Percentiles rank a stretch among this genome's conserved stretches.
Conservation (phyloP, 2,113 vertebrate species). For the Hemichromis elongatus region DNA sequence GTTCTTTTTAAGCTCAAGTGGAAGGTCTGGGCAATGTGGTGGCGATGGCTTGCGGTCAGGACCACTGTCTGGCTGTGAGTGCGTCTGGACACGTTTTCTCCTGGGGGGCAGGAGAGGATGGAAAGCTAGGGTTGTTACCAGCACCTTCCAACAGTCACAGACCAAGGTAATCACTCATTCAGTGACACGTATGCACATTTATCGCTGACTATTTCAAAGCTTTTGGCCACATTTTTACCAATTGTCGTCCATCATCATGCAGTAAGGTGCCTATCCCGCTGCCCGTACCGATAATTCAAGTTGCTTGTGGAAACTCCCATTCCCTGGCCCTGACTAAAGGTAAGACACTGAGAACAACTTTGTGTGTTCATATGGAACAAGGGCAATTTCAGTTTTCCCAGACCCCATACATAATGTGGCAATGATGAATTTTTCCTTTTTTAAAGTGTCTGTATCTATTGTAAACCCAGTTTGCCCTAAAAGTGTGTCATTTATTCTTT, state of each 20-base stretch:
- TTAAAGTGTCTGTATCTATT: neutral
- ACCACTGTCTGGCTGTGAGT: constrained; percentile 86
- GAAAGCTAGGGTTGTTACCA: constrained; percentile 79
- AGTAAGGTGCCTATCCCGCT: constrained; percentile 78
- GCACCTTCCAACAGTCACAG: constrained; percentile 66
- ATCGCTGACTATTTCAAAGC: neutral
- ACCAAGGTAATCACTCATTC: constrained; percentile 71
- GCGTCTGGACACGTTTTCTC: constrained; percentile 87
- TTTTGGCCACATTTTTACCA: neutral
- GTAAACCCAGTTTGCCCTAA: neutral
- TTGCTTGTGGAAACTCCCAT: constrained; percentile 88
- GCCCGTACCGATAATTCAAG: constrained; percentile 81
- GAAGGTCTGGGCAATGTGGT: constrained; percentile 53
- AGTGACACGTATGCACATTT: neutral
- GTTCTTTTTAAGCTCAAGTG: constrained; percentile 22
- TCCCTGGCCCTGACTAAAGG: constrained; percentile 88
- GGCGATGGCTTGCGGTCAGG: constrained; percentile 86
- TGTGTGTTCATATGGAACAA: neutral
- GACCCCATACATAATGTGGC: neutral
- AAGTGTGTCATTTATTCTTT: neutral
- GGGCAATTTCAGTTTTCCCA: neutral
- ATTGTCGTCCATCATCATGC: constrained; percentile 34
- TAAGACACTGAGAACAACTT: constrained; percentile 45
- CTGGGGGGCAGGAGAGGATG: constrained; percentile 86
- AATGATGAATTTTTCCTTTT: neutral